Base-by-base conservation (phyloP, 2,113 vertebrate species). In the Lepus europaeus region DNA sequence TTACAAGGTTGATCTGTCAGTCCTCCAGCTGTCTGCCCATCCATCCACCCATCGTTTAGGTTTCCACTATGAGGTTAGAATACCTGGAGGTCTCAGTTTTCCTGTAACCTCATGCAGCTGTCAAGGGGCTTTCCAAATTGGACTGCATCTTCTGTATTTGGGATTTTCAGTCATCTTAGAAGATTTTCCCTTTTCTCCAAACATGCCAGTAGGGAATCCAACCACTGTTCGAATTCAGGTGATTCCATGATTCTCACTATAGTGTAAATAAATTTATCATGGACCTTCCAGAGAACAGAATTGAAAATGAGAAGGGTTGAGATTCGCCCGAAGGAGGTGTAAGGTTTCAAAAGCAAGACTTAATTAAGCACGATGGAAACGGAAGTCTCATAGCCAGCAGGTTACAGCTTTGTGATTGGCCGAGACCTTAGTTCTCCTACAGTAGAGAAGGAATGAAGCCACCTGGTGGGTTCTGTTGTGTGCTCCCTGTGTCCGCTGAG, bases 21-120 rank as follows among this genome's bases (percentile, higher is more conserved):
- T n/a, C 25, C 63, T 29, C 51, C 12, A 72, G 53, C 69, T 11
- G 64, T 64, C 13, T 36, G 13, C 70, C 51, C 6, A 63, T 45
- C 17, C 20, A 69, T 23, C 31, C 22, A 93, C 61, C 8, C 69
- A 22, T 59, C 84, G 31, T 66, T 51, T 68, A 49, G 39, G 29
- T 95, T 88, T 90, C 51, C 85, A 13, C 49, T 61, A 13, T 86
- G 51, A 80, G 92, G 27, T 91, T 87, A 90, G 49, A 69, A 59
- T 36, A 64, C 14, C 63, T 79, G 59, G 87, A 79, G 76, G 85
- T 83, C 78, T 89, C 31, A 87, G 51, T 56, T 92, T 56, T 70
- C 56, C 16, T 3, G 19, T 45, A 74, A 86, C 16, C 11, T 14
- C 23, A 36, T 45, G 29, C 31, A 74, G 63, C 10, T 70, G 69